Base-by-base conservation (phyloP, 1,140 invertebrate genomes). In the Drosophila kepulauana region DNA sequence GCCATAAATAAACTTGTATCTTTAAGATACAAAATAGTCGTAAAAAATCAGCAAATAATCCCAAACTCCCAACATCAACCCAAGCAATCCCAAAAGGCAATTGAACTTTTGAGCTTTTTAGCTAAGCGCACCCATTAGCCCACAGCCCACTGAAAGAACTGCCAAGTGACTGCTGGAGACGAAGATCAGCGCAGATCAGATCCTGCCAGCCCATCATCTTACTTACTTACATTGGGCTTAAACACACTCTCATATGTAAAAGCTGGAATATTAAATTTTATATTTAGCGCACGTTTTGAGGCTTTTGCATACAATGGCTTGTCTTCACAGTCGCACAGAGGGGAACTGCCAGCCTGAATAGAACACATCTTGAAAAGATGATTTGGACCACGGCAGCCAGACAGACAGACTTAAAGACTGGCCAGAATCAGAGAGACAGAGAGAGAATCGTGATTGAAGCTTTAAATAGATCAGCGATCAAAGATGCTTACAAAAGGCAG, bases 1-100 rank as follows among this genome's bases (percentile, higher is more conserved):
- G 54, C 67, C 84, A 89, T 87, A 87, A 87, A 87, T 87, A 87
- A 88, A 88, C 80, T 80, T 88, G 84, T 82, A 89, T 87, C 84
- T 87, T 84, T 75, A 80, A 87, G 84, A 87, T 87, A 84, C 80
- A 84, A 75, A 88, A 72, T 71, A 87, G 84, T 88, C 84, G 80
- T 87, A 87, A 87, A 87, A 86, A 80, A 82, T 88, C 82, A 76
- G 79, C 82, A 81, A 86, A 86, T 86, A 80, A 86, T 66, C 80
- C 69, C 77, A 68, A 72, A 35, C 69, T 13, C 48, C n/a, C 66
- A 54, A 33, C n/a, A 5, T 25, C 20, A 25, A 25, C 28, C 25
- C 51, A 25, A 25, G 20, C 52, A 8, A 10, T 11, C 15, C 33
- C 1, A 10, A 25, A 20, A 41, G 15, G 54, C 54, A 57, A 57